Evolutionary conservation across 1,140 invertebrate genomes (phyloP).

Genomic region (Neodiprion lecontei): DNA sequence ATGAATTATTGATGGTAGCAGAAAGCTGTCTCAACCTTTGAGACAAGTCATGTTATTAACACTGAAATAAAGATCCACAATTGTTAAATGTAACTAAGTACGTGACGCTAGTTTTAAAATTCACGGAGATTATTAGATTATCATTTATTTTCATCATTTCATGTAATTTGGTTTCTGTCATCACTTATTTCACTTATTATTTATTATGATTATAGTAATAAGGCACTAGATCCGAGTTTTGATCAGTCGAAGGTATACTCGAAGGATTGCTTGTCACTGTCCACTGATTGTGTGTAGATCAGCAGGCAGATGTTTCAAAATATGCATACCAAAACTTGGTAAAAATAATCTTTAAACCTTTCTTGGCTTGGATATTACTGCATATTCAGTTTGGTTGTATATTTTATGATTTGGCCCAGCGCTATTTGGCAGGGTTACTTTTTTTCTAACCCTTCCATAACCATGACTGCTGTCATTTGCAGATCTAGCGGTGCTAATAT

Average conservation of each 20-base stretch:
- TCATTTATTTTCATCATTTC: background rate
- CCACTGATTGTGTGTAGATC: background rate
- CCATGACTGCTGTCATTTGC: conserved; percentile 81
- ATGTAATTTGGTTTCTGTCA: conserved; percentile 29
- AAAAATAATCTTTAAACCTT: conserved; percentile 65
- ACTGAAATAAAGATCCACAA: conserved; percentile 2
- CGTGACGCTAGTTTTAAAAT: conserved; percentile 17
- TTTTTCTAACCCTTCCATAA: conserved; percentile 78
- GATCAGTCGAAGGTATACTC: conserved; percentile 36
- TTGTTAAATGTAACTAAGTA: conserved; percentile 35
- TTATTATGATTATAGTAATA: conserved; percentile 21
- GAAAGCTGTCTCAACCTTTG: too few relatives aligned
- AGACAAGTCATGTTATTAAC: too few relatives aligned
- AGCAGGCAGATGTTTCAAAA: too few relatives aligned
- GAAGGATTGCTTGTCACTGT: background rate
- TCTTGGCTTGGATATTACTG: conserved; percentile 82
- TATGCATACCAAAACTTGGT: background rate
- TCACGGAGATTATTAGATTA: conserved; percentile 19
- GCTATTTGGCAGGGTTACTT: conserved; percentile 58
- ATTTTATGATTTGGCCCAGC: conserved; percentile 68
- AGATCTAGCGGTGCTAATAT: conserved; percentile 70
- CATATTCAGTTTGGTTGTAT: conserved; percentile 80
- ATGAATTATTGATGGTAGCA: too few relatives aligned
- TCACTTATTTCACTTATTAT: background rate
- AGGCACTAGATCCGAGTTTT: conserved; percentile 39